Evolutionary conservation across 1,140 invertebrate genomes (phyloP).

Genomic region (Eurosta solidaginis): DNA sequence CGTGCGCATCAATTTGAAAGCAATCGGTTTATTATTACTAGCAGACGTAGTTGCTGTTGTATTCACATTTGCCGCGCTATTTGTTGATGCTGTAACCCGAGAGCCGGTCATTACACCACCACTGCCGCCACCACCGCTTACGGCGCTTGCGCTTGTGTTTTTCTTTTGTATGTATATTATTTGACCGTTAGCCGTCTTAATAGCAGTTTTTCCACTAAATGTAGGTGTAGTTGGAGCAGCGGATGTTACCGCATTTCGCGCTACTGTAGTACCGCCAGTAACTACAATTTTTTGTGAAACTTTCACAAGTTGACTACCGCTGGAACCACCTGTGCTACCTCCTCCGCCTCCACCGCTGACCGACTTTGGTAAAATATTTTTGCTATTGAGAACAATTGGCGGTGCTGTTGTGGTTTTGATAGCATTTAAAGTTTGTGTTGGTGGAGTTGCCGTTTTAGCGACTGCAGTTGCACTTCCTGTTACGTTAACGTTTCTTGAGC

Average conservation of each 20-base stretch:
- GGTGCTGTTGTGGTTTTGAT: not conserved
- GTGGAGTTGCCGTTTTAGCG: not conserved
- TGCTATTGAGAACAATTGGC: constrained; percentile 30
- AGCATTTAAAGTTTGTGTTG: not conserved
- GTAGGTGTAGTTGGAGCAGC: not conserved
- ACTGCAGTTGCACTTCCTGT: constrained; percentile 40
- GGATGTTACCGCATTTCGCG: not conserved
- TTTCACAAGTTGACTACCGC: constrained; percentile 13
- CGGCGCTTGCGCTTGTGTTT: too few species aligned
- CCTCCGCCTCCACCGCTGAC: too few species aligned
- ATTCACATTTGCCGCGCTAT: not conserved
- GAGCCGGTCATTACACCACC: constrained; percentile 8
- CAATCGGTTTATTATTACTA: constrained; percentile 33
- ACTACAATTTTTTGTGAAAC: constrained; percentile 30
- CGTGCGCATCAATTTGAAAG: constrained; percentile 48
- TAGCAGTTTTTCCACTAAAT: constrained; percentile 28
- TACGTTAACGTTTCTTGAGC: constrained; percentile 26
- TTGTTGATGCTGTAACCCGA: not conserved
- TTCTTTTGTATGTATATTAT: constrained; percentile 36
- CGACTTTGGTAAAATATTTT: constrained; percentile 32
- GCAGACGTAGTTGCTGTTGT: not conserved
- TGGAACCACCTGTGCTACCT: too few species aligned
- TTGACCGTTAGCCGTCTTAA: constrained; percentile 33
- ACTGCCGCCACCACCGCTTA: not conserved
- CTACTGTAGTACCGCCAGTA: not conserved